phyloP scores from a whole-genome alignment of 2,113 vertebrate genomes.

The Melospiza melodia region DNA sequence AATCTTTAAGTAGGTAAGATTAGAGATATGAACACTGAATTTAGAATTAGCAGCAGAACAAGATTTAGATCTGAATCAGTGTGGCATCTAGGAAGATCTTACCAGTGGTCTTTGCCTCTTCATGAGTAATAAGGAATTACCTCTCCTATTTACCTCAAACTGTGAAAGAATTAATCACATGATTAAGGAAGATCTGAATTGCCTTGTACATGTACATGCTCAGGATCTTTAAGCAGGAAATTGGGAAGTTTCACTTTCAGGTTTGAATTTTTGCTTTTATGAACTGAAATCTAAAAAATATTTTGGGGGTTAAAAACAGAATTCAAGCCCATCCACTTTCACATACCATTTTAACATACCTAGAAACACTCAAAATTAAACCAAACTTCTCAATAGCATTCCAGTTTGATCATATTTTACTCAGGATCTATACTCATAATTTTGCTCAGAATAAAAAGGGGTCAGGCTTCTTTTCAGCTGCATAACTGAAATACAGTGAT shows the following conservation, averaged over 20 bases:
- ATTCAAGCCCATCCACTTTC: neutral
- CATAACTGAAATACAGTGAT: neutral
- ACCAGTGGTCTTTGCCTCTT: neutral
- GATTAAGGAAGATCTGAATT: conserved; percentile 3
- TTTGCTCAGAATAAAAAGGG: neutral
- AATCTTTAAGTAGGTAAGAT: neutral
- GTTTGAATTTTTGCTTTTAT: neutral
- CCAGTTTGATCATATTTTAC: neutral
- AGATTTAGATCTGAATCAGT: neutral
- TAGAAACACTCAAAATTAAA: neutral
- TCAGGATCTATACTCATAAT: neutral
- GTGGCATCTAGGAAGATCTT: neutral
- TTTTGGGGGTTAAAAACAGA: neutral
- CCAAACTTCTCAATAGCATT: neutral
- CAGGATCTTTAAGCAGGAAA: neutral
- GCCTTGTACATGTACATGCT: neutral
- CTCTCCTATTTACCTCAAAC: conserved; percentile 21
- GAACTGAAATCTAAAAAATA: neutral
- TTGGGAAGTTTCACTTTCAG: neutral
- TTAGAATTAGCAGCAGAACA: neutral
- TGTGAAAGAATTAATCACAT: conserved; percentile 31
- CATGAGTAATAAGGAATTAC: neutral
- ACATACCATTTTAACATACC: neutral
- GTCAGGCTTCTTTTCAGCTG: neutral
- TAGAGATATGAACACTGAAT: neutral